phyloP scores from a whole-genome alignment of 1,140 invertebrate genomes.

The Frieseomelitta varia region DNA sequence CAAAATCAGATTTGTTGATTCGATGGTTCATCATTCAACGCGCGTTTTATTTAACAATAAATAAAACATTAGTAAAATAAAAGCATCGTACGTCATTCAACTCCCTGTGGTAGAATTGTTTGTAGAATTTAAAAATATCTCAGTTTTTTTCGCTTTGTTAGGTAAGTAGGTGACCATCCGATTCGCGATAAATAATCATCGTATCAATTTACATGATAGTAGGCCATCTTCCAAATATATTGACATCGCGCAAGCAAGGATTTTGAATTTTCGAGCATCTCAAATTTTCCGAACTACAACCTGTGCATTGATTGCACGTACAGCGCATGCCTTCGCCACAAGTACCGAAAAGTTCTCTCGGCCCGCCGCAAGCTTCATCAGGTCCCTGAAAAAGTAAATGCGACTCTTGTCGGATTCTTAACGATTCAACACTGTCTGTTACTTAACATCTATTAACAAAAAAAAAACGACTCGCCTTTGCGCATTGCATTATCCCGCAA shows the following conservation, averaged over 20 bases:
- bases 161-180: background rate
- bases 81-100: background rate
- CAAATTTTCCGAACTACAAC: constrained; percentile 80
- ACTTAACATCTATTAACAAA: background rate
- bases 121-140: background rate
- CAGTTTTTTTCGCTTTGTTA: background rate
- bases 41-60: background rate
- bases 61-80: background rate
- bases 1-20: background rate
- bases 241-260: constrained; percentile 53
- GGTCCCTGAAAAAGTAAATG: constrained; percentile 78
- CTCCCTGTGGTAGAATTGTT: background rate
- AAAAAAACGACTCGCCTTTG: constrained; percentile 54
- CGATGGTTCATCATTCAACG: background rate
- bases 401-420: background rate
- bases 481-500: constrained; percentile 70
- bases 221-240: constrained; percentile 22
- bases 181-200: background rate
- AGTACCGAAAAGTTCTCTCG: constrained; percentile 73
- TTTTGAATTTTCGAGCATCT: constrained; percentile 71
- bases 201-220: constrained; percentile 44
- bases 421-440: background rate
- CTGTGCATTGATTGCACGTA: constrained; percentile 80
- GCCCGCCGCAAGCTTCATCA: constrained; percentile 81
- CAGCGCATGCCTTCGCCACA: constrained; percentile 83